These are phyloP conservation scores for Tipula helvola DNA, from an alignment of 2,888 invertebrate species.

Conservation along the genomic window DNA sequence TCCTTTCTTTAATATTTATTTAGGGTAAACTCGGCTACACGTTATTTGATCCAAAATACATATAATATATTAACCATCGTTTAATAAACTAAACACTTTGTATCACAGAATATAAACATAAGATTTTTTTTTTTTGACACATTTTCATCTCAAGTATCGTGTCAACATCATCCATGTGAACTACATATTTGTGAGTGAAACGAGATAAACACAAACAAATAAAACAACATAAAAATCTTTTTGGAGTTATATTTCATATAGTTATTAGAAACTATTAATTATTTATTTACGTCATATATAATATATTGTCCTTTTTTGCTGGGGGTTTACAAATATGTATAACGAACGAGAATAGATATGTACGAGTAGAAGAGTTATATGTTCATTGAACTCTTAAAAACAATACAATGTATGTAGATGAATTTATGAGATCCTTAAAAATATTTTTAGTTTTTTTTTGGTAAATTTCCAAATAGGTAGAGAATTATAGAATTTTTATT, in stretches of 20 bases:
- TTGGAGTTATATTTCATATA: background rate
- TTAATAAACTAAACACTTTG: background rate
- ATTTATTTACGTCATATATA: background rate
- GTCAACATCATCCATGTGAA: background rate
- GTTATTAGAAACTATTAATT: background rate
- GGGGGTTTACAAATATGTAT: background rate
- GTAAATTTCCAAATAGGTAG: background rate
- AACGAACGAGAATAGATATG: background rate
- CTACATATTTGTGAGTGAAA: background rate
- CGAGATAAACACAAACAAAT: background rate
- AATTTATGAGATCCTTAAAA: background rate
- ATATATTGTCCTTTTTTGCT: background rate
- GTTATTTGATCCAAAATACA: background rate
- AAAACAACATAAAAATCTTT: background rate
- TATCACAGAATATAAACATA: background rate
- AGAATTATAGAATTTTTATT: background rate
- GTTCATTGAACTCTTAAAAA: background rate
- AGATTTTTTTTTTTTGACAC: background rate
- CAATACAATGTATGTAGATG: background rate
- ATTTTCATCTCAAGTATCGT: background rate
- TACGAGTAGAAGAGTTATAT: background rate
- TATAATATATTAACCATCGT: background rate
- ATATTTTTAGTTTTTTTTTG: background rate
- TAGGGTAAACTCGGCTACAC: background rate
- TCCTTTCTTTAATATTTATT: background rate